Evolutionary conservation across 2,113 vertebrate genomes (phyloP).

Genomic region (Podocnemis expansa): DNA sequence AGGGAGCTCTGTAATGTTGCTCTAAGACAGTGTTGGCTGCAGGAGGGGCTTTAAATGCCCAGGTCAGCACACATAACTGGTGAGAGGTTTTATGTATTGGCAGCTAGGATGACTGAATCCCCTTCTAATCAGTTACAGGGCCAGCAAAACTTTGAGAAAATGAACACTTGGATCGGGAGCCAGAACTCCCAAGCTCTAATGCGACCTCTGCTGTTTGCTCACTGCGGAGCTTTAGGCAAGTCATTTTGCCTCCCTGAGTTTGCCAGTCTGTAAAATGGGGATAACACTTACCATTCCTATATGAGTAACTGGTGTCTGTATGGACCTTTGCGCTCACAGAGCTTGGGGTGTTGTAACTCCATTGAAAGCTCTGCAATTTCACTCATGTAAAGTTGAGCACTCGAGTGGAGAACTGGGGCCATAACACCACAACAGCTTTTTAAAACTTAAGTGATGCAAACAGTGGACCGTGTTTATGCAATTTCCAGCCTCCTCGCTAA

Average conservation of each 20-base stretch:
- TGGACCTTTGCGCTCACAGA: neutral
- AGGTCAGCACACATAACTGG: neutral
- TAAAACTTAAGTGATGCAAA: rapidly evolving
- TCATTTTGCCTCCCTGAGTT: neutral
- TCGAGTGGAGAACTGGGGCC: rapidly evolving
- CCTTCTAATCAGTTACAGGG: neutral
- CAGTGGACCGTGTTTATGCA: neutral
- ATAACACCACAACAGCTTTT: rapidly evolving
- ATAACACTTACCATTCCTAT: neutral
- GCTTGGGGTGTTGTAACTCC: neutral
- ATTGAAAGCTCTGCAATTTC: neutral
- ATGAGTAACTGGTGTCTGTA: neutral
- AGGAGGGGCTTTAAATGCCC: neutral
- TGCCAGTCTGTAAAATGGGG: rapidly evolving
- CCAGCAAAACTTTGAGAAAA: neutral
- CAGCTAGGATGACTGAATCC: neutral
- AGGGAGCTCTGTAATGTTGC: neutral
- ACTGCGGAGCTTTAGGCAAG: neutral
- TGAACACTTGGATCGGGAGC: rapidly evolving
- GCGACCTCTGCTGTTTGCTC: neutral
- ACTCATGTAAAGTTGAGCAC: neutral
- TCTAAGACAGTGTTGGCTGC: rapidly evolving
- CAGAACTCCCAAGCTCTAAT: neutral
- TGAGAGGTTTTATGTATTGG: neutral
- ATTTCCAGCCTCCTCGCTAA: neutral